Percentiles rank a stretch among this genome's conserved stretches.
Evolutionary conservation across 2,113 vertebrate species (phyloP).

Genomic region (Seriola dumerili): DNA sequence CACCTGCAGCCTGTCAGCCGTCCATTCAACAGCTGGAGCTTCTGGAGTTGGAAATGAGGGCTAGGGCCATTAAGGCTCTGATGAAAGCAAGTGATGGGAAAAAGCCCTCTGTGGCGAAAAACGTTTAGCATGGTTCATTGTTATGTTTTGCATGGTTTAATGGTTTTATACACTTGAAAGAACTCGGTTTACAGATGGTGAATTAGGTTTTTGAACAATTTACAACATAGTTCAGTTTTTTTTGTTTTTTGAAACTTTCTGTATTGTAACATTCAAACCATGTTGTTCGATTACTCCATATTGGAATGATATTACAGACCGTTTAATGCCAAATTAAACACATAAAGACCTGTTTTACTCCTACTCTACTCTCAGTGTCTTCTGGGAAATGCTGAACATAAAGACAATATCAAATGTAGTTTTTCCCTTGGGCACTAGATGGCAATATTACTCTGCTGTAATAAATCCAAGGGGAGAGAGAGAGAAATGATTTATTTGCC

Average conservation of each 20-base stretch:
- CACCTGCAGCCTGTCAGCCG: conserved; percentile 84
- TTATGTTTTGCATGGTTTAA: neutral
- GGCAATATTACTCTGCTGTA: conserved; percentile 57
- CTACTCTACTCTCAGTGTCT: neutral
- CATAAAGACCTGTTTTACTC: neutral
- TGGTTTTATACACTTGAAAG: neutral
- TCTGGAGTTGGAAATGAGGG: conserved; percentile 97
- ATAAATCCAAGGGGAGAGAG: neutral
- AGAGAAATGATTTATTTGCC: conserved; percentile 24
- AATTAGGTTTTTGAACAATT: neutral
- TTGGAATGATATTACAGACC: conserved; percentile 37
- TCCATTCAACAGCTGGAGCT: conserved; percentile 96
- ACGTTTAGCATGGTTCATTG: conserved; percentile 9
- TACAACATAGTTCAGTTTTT: neutral
- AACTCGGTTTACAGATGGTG: neutral
- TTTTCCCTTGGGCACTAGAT: conserved; percentile 64
- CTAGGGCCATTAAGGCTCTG: conserved; percentile 96
- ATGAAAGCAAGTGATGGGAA: conserved; percentile 96
- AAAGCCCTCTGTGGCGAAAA: conserved; percentile 71
- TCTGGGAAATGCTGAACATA: neutral
- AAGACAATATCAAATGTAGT: neutral
- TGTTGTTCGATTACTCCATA: conserved; percentile 50
- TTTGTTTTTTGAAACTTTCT: neutral
- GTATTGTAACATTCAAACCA: neutral
- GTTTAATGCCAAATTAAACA: conserved; percentile 13